phyloP scores from a whole-genome alignment of 2,113 vertebrate species.

The Mobula hypostoma region DNA sequence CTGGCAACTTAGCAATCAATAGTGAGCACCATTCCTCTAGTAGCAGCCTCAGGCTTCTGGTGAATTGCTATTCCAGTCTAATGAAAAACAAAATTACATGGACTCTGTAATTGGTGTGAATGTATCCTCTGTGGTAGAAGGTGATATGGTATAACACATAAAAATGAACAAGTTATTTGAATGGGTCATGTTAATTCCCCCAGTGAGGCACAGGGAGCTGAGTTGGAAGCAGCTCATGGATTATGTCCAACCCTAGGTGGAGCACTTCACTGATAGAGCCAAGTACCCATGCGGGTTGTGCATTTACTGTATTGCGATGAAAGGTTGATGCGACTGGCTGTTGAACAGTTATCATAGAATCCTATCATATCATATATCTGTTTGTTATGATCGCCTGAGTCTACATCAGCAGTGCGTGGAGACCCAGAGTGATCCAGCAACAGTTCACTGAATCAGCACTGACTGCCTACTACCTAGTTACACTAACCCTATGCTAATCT shows the following conservation, averaged over 20 bases:
- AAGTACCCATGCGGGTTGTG: background rate
- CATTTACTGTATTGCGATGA: background rate
- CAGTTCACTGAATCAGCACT: no score
- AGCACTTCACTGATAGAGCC: background rate
- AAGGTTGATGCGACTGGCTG: background rate
- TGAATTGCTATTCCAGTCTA: background rate
- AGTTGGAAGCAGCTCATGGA: background rate
- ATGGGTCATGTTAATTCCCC: no score
- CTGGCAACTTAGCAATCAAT: no score
- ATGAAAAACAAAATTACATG: background rate
- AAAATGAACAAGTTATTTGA: background rate
- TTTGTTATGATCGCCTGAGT: no score
- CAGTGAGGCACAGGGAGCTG: background rate
- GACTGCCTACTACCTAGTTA: no score
- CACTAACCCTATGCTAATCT: no score
- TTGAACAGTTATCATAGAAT: background rate
- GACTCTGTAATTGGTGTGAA: background rate
- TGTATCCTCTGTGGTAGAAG: background rate
- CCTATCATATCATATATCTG: no score
- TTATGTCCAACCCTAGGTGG: background rate
- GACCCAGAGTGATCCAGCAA: no score
- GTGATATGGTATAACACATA: background rate
- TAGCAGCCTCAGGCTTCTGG: no score
- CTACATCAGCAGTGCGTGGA: no score
- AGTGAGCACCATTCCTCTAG: no score